Evolutionary conservation across 1,140 invertebrate genomes (phyloP), one percentile per base, ranked within the genome.

Genomic region (Polypedilum pembai): DNA sequence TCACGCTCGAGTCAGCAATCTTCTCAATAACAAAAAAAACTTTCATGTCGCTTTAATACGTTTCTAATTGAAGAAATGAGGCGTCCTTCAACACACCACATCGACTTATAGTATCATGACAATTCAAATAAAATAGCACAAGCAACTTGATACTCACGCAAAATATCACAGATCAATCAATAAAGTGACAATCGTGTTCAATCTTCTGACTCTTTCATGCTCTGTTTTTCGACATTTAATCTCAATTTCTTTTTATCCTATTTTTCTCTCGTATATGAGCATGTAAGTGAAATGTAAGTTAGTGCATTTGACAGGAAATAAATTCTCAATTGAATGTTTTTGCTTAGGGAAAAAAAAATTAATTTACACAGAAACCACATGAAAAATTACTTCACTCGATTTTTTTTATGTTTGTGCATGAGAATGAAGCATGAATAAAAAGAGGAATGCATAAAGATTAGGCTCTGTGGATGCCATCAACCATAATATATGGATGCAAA

Each of bases 121-220:
- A 33, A 33, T 33, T 33, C 24, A 33, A 33, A 33, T 33, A 5
- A 33, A 33, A 33, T 5, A 33, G 24, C 24, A 33, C 24, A 5
- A 33, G 24, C 12, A 56, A 56, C n/a, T 56, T 56, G 45, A 56
- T 56, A 12, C n/a, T 56, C 3, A 56, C 45, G n/a, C n/a, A 56
- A 8, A n/a, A 69, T 10, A 69, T 18, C 18, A 69, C 17, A 69
- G 65, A 69, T 69, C 65, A 69, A 69, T 69, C 65, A 69, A 69
- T 69, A 69, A 69, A 69, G 20, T 69, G 65, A 20, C 65, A 69
- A 69, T 69, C 20, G 20, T 8, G 17, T 20, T 69, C 65, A 20
- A 20, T 18, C 17, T 69, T 69, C 65, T 18, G 8, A 20, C 8
- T 18, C 41, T 45, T 8, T n/a, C 45, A 56, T 56, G 45, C 45